Evolutionary conservation across 1,140 invertebrate genomes (phyloP), one percentile per base, ranked within the genome.

Genomic region (Dysdera silvatica): DNA sequence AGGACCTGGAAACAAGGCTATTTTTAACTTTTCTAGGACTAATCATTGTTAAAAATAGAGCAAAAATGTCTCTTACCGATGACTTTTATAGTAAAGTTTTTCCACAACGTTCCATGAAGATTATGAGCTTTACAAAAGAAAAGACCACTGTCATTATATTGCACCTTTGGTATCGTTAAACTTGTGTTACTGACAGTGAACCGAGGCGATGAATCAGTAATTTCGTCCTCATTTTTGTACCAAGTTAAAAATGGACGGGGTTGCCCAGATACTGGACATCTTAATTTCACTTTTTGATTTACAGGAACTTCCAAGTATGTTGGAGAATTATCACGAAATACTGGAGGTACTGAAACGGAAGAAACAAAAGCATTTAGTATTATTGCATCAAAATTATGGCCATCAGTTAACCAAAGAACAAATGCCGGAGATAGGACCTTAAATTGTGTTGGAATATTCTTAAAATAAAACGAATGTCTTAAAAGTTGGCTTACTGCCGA

Each of bases 61-160:
- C n/a, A n/a, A n/a, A n/a, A n/a, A n/a, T n/a, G n/a, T n/a, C n/a
- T n/a, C n/a, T n/a, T n/a, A n/a, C 59, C 66, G 18, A 43, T 54
- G 7, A 74, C 71, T 18, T 56, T 45, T 6, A 75, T 55, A 1
- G 73, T 74, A 64, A 71, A 74, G 61, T 74, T 75, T 29, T 61
- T 61, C 72, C 72, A 74, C 14, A 64, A 28, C 26, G 64, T 29
- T 0, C 72, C 73, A 35, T 66, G 37, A 18, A 71, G 48, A 56
- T 72, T 70, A 10, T 61, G 31, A n/a, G 69, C 70, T 23, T 65
- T 57, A 51, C 74, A 74, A 1, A 63, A 40, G 56, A 74, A 75
- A 0, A 60, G 16, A 2, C 70, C 73, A 10, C 47, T 55, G 45
- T 74, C 71, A 16, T 69, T 51, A 23, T 33, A 23, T 14, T 31